Base-by-base conservation (phyloP, 1,140 invertebrate genomes). In the Caenorhabditis latens region DNA sequence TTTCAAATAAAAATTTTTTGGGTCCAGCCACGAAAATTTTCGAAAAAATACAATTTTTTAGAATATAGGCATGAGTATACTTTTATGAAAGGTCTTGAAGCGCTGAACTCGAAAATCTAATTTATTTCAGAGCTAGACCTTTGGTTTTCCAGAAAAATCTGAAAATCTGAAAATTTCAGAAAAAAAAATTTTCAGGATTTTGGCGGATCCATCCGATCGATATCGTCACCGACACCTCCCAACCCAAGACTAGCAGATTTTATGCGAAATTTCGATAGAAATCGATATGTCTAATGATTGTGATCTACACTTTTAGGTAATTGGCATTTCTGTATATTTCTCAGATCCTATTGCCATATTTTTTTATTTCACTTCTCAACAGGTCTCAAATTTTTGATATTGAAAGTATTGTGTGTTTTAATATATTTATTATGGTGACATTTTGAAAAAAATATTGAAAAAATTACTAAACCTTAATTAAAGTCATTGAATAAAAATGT, bases 271-370 rank as follows among this genome's bases (percentile, higher is more conserved):
- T 86, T 86, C 50, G 85, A 86, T 42, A 24, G 85, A 24, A 63
- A 63, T 63, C 85, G 79, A 57, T 86, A 86, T 58, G 85, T 86
- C 40, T 86, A 86, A 63, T 32, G 6, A 32, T 21, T 63, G 21
- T 53, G 50, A 53, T 53, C 16, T 14, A 53, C 50, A 14, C 16
- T 63, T 40, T 63, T 4, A 11, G n/a, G 24, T 32, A 21, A 13
- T 21, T 13, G n/a, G 1, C 14, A 19, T 63, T 63, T 63, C 61
- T 63, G 61, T 63, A 63, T 63, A 63, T 63, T 63, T 63, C 61
- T 63, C 21, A 40, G 32, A 19, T 19, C 16, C 50, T 53, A n/a
- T n/a, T 58, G 61, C 61, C 61, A 63, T 63, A 63, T 63, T 63
- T 63, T 63, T 63, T 24, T 32, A 11, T 14, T 13, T 24, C 13